Conservation (phyloP, 2,113 vertebrate species). For the Myodes glareolus region DNA sequence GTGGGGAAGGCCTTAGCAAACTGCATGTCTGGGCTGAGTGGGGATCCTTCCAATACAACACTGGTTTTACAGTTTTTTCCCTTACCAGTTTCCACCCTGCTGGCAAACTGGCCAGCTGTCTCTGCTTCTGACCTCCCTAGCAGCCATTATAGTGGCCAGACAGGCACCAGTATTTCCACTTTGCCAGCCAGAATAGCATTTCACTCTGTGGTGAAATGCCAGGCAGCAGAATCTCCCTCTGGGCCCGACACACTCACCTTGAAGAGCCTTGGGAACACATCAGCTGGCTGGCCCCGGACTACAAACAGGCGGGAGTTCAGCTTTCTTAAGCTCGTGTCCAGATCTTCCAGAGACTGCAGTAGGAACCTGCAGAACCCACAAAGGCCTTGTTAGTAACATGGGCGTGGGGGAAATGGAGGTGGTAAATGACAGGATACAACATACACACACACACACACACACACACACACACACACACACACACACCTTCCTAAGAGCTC, state of each 20-base stretch:
- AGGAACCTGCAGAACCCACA: conserved; percentile 90
- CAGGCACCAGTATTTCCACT: background rate
- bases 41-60: conserved; percentile 46
- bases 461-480: background rate
- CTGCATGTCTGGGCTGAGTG: conserved; percentile 43
- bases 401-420: background rate
- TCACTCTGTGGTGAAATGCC: background rate
- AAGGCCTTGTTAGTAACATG: background rate
- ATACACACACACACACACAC: background rate
- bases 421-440: background rate
- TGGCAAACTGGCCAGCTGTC: background rate
- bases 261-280: conserved; percentile 96
- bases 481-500: background rate
- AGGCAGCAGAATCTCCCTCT: background rate
- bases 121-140: background rate
- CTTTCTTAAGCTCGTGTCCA: conserved; percentile 95
- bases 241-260: conserved; percentile 88
- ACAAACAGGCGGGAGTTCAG: conserved; percentile 97
- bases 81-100: conserved; percentile 2
- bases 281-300: conserved; percentile 94
- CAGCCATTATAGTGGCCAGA: background rate
- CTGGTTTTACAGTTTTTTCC: background rate
- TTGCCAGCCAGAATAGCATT: background rate
- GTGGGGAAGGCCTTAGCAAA: conserved; percentile 30
- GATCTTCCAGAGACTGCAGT: conserved; percentile 95